These are phyloP conservation scores for Camelus bactrianus DNA, from an alignment of 2,113 vertebrate genomes.

Conservation along the genomic window DNA sequence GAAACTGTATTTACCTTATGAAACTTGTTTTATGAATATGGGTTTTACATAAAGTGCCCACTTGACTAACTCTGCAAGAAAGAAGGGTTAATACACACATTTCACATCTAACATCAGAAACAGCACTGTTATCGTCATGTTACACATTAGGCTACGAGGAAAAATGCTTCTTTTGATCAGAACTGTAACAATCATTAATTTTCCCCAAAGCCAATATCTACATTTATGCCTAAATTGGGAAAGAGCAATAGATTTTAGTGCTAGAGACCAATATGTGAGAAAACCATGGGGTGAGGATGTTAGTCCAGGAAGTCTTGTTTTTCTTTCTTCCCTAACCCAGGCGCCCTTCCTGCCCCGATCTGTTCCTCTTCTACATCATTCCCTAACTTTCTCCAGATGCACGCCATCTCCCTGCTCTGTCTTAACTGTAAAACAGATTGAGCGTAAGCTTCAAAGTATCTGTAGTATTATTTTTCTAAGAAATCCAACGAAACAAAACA, in stretches of 20 bases:
- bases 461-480: background rate
- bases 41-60: constrained; percentile 46
- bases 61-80: constrained; percentile 37
- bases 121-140: background rate
- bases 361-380: background rate
- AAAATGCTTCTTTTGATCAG: background rate
- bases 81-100: background rate
- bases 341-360: too few species aligned
- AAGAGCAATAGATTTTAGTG: background rate
- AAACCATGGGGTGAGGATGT: background rate
- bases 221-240: background rate
- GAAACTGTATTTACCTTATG: constrained; percentile 39
- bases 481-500: background rate
- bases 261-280: background rate
- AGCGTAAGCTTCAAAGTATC: background rate
- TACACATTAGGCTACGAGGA: constrained; percentile 12
- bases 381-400: background rate
- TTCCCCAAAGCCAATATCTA: background rate
- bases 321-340: background rate
- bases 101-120: constrained; percentile 27
- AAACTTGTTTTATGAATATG: constrained; percentile 37
- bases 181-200: background rate
- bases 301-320: background rate
- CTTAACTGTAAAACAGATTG: background rate
- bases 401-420: background rate